phyloP scores from a whole-genome alignment of 2,113 vertebrate species.

The Sphaerodactylus townsendi region DNA sequence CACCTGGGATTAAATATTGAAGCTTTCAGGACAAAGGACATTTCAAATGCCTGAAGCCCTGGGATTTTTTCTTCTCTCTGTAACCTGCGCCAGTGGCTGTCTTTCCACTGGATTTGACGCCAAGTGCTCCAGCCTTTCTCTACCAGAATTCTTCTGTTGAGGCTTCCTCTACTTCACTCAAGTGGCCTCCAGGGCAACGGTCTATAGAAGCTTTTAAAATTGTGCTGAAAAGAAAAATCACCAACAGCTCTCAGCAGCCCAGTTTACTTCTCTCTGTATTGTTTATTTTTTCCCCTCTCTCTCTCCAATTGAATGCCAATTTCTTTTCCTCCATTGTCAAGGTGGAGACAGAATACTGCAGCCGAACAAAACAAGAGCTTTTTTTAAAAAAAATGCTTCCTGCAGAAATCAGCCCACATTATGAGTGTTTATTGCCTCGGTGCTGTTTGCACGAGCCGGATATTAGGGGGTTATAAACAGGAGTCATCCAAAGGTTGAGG shows the following conservation, averaged over 20 bases:
- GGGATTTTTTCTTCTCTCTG: neutral
- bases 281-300: neutral
- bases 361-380: neutral
- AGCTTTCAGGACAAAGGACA: neutral
- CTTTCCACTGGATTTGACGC: neutral
- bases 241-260: neutral
- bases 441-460: neutral
- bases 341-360: neutral
- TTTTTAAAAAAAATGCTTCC: neutral
- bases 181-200: constrained; percentile 20
- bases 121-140: neutral
- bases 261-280: neutral
- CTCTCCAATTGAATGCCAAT: neutral
- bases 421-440: neutral
- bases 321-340: constrained; percentile 6
- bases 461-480: neutral
- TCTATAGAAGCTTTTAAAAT: constrained; percentile 20
- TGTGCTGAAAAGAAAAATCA: constrained; percentile 1
- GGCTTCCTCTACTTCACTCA: constrained; percentile 8
- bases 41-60: no score
- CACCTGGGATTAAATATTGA: neutral
- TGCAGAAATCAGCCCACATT: neutral
- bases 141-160: neutral
- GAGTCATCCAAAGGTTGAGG: neutral
- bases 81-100: neutral